Base-by-base conservation (phyloP, 2,797 vertebrate genomes). In the Meriones psammophilus region DNA sequence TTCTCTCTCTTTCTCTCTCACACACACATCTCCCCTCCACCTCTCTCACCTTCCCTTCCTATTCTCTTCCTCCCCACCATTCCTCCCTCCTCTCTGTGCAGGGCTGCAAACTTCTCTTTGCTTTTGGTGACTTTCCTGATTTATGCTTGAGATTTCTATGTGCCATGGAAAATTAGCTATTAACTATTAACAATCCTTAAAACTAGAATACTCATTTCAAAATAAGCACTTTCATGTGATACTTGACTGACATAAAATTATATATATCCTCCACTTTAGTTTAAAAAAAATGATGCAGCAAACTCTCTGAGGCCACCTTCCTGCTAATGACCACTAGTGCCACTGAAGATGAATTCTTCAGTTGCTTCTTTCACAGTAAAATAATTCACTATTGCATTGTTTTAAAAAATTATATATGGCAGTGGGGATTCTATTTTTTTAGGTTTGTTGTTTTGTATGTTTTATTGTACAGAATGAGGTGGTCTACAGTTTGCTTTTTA, bases 181-280 rank as follows among this genome's bases (percentile, higher is more conserved):
- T 0, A 36, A 28, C 20, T 42, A 5, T 42, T 42, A 42, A 42
- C 42, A 46, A 12, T 83, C 36, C 77, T 74, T 42, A 46, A 18
- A 74, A n/a, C 24, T 83, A 83, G 28, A 84, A 30, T 20, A 42
- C 36, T 83, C 15, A 13, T 14, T 33, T 87, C 28, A 87, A 66
- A 60, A 74, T 20, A 83, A 87, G 56, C 10, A 73, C 58, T 42
- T 84, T 1, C 15, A 46, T 73, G 50, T 73, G 66, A 42, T 64
- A 89, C 77, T 81, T 95, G 36, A 86, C 22, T 73, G 14, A 87
- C 3, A 56, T 12, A 83, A 92, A 90, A 93, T 18, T 66, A 78
- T 50, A 30, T 17, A 26, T 62, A 69, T 64, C 30, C 60, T 79
- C 64, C 17, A 85, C 88, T 93, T 96, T 56, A 68, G 9, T 36